Base-by-base conservation (phyloP, 2,113 vertebrate genomes). In the Indicator maculatus region DNA sequence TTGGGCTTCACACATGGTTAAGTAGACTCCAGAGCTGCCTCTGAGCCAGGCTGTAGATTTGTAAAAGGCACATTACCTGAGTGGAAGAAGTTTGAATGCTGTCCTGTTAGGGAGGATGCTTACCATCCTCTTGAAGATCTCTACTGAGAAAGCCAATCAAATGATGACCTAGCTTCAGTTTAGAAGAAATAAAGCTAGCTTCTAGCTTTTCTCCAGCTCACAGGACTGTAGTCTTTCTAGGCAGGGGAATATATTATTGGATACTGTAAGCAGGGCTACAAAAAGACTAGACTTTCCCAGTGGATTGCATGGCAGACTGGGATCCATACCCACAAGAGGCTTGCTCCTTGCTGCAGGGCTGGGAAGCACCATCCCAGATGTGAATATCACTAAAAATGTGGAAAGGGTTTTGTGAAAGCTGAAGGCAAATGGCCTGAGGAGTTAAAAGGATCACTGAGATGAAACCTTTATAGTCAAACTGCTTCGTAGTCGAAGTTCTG, bases 31-130 rank as follows among this genome's bases (percentile, higher is more conserved):
- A 67, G 73, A 66, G 66, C 28, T 63, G 60, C 19, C 55, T 59
- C 7, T 39, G 55, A 55, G 36, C 12, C 41, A 5, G 1, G 1
- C 0, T 39, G 38, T 7, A 59, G 30, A 6, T 60, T 13, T 2
- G 5, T 15, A 23, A 86, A 73, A 80, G 18, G 4, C 16, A 26
- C 3, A 3, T 13, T 66, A 16, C 5, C 17, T 24, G 17, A 59
- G 18, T 5, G 10, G 71, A 71, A 67, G 41, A 60, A 6, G 12
- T 77, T 11, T 52, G 33, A 80, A 38, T 60, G 23, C 26, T 72
- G 56, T 55, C 16, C 5, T 64, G 11, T 9, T 33, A n/a, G 9
- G 24, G 28, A 80, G 9, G 11, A 13, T 53, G 23, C 36, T 88
- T 50, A 33, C 27, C 27, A 30, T 39, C 20, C 24, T 65, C 55